phyloP scores from a whole-genome alignment of 2,888 invertebrate species.

The Lampropteryx suffumata region DNA sequence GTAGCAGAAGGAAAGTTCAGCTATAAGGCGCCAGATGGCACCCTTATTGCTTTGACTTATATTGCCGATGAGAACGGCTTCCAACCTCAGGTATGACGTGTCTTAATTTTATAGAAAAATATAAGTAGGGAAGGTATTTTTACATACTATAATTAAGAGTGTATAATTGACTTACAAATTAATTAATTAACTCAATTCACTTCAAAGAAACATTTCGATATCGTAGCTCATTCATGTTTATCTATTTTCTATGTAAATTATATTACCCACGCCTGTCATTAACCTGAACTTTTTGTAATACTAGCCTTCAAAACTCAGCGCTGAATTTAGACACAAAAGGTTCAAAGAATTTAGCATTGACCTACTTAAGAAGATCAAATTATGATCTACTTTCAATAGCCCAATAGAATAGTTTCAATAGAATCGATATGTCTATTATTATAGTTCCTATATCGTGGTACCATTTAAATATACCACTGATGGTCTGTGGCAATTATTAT shows the following conservation, averaged over 20 bases:
- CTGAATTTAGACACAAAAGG: slow-evolving; percentile 40
- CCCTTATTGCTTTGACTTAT: slow-evolving; percentile 84
- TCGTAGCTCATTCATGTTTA: slow-evolving; percentile 2
- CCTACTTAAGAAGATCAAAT: slow-evolving; percentile 41
- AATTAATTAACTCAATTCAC: too few species aligned
- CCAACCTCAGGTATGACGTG: slow-evolving; percentile 83
- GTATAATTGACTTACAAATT: too few species aligned
- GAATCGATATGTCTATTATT: too few species aligned
- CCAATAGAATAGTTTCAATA: too few species aligned
- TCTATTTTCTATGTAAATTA: slow-evolving; percentile 24
- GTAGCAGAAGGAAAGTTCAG: slow-evolving; percentile 84
- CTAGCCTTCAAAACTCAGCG: slow-evolving; percentile 35
- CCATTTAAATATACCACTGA: too few species aligned
- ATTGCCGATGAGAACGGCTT: slow-evolving; percentile 88
- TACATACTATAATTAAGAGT: too few species aligned
- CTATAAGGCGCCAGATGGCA: slow-evolving; percentile 87
- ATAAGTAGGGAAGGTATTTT: too few species aligned
- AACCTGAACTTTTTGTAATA: slow-evolving; percentile 28
- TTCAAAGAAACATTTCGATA: too few species aligned
- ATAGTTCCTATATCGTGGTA: too few species aligned
- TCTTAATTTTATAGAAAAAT: too few species aligned
- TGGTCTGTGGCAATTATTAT: too few species aligned
- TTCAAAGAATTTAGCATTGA: slow-evolving; percentile 50
- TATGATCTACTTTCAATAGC: slow-evolving; percentile 22
- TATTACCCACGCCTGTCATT: slow-evolving; percentile 17